These are phyloP conservation scores for Corythornis cristatus DNA, from an alignment of 2,113 vertebrate genomes.

Conservation along the genomic window DNA sequence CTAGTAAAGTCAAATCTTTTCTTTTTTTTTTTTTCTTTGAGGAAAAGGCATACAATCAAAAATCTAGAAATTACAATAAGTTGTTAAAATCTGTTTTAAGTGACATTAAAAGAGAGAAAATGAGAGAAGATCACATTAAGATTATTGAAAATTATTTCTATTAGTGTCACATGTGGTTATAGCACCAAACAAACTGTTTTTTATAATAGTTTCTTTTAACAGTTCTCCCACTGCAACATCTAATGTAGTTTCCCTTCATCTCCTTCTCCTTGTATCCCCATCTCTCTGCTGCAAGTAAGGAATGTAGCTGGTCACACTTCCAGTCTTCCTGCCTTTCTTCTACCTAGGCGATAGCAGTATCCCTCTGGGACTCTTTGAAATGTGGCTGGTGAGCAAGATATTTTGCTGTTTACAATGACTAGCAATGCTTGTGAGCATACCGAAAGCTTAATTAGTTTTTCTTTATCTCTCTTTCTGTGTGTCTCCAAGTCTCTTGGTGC, in stretches of 20 bases:
- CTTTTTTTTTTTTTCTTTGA: neutral
- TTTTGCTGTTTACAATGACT: slow-evolving; percentile 37
- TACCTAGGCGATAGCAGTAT: neutral
- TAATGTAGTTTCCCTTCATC: neutral
- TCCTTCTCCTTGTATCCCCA: neutral
- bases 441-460: slow-evolving; percentile 59
- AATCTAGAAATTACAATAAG: neutral
- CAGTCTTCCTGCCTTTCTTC: neutral
- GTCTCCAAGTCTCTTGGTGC: slow-evolving; percentile 10
- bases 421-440: slow-evolving; percentile 13
- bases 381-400: slow-evolving; percentile 10
- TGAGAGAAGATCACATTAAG: neutral
- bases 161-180: neutral
- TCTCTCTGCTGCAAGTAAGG: neutral
- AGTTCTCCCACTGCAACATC: neutral
- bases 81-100: neutral
- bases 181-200: neutral
- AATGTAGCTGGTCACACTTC: neutral
- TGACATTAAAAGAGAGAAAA: neutral
- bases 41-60: neutral
- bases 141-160: neutral
- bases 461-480: slow-evolving; percentile 14
- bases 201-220: neutral
- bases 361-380: slow-evolving; percentile 23
- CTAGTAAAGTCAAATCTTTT: neutral